phyloP scores from a whole-genome alignment of 2,888 invertebrate genomes.

The Melikaiella ostensackeni region DNA sequence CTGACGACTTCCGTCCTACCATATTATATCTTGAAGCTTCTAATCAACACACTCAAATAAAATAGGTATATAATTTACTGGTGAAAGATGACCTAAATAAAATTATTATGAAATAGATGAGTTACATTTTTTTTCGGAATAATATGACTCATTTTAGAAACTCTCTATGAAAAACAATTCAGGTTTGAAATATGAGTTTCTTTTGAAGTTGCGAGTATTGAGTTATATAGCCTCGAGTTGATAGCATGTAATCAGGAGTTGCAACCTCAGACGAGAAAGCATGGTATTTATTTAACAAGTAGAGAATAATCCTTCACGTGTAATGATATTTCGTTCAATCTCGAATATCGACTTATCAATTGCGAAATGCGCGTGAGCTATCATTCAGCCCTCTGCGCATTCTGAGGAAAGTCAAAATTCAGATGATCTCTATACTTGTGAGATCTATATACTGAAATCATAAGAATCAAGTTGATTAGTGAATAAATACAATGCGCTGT shows the following conservation, averaged over 20 bases:
- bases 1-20: background rate
- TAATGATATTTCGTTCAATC: background rate
- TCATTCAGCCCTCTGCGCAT: constrained; percentile 39
- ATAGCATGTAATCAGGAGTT: constrained; percentile 7
- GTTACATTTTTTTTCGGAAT: too few species aligned
- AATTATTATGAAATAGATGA: too few species aligned
- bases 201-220: background rate
- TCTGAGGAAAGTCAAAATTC: constrained; percentile 48
- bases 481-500: constrained; percentile 54
- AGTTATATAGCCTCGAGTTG: background rate
- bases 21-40: background rate
- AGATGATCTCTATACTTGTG: constrained; percentile 55
- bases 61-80: too few species aligned
- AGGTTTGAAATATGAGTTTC: background rate
- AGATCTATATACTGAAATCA: constrained; percentile 70
- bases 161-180: background rate
- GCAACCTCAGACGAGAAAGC: background rate
- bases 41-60: background rate
- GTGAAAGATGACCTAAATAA: too few species aligned
- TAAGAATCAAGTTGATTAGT: constrained; percentile 71
- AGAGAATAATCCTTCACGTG: background rate
- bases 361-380: constrained; percentile 35
- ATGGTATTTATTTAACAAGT: background rate
- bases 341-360: constrained; percentile 30
- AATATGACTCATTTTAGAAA: too few species aligned